Evolutionary conservation across 2,797 vertebrate species (phyloP), one percentile per base, ranked within the genome.

Genomic region (Sebastes melanostomus): DNA sequence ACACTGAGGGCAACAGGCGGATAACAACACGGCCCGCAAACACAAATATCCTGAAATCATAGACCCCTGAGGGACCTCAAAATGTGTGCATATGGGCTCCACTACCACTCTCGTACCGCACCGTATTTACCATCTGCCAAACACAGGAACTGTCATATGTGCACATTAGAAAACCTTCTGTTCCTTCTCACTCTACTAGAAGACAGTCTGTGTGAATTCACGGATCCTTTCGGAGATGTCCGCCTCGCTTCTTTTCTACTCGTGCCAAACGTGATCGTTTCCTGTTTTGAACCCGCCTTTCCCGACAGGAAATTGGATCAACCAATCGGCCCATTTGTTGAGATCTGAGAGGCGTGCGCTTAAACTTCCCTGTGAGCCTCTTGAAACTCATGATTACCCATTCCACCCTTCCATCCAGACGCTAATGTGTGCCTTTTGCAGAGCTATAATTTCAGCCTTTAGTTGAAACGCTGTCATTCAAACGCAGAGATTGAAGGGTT

Each of bases 41-140:
- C 90, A 92, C 79, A 91, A 93, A 92, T 93, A 93, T 83, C 67
- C 88, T 88, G 76, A 88, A 85, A 86, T 92, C 85, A 88, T 73
- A 88, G 69, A 84, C 68, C 83, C 85, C 75, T 46, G 61, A 71
- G 89, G 75, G 85, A 75, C 75, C 75, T 72, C 65, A 68, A 75
- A 75, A 73, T 58, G 74, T 77, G 77, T 75, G 66, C 29, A 56
- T 4, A 27, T 84, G 38, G 72, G 83, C 52, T 18, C 67, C 22
- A 36, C 36, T 18, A 73, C 56, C 4, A 60, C 62, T n/a, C 81
- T 20, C 38, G 50, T 14, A 62, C 25, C 30, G 22, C 66, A 27
- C 32, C 2, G 2, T 73, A 32, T 78, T 78, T 75, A 56, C 72
- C 74, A 27, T 60, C 78, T 80, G 66, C 75, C 78, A 83, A 82